Conservation (phyloP, 2,888 invertebrate species). For the Spisula subtruncata region DNA sequence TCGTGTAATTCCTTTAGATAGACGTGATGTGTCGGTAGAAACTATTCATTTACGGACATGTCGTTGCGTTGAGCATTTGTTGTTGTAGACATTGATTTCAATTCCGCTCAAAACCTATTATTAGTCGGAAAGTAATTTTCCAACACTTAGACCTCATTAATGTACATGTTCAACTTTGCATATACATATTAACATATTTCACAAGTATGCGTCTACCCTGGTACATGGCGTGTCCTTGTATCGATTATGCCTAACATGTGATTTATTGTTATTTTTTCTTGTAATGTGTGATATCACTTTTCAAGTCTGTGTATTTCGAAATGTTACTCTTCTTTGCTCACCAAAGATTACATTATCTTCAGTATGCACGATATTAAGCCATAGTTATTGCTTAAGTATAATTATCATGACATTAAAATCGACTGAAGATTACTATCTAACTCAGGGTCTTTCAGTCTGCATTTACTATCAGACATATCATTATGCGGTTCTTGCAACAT, state of each 20-base stretch:
- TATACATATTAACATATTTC: not conserved
- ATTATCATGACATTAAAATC: too few relatives aligned
- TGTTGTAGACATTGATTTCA: not conserved
- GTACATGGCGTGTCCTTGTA: not conserved
- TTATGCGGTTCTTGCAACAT: not conserved
- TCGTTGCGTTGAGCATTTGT: not conserved
- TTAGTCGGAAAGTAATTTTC: not conserved
- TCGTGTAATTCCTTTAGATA: not conserved
- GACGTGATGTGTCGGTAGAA: not conserved
- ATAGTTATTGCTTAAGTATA: too few relatives aligned
- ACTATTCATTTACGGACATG: not conserved
- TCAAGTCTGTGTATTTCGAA: too few relatives aligned
- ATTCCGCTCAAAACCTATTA: not conserved
- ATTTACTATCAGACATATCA: not conserved
- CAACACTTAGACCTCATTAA: not conserved
- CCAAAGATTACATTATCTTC: too few relatives aligned
- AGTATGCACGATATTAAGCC: too few relatives aligned
- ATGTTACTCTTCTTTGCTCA: too few relatives aligned
- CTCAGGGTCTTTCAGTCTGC: not conserved
- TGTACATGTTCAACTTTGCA: too few relatives aligned
- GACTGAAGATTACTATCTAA: not conserved
- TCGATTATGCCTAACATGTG: not conserved
- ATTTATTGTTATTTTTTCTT: too few relatives aligned
- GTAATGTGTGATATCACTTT: too few relatives aligned
- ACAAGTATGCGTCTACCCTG: not conserved